These are phyloP conservation scores for Notodonta dromedarius DNA, from an alignment of 2,888 invertebrate genomes.

Conservation along the genomic window DNA sequence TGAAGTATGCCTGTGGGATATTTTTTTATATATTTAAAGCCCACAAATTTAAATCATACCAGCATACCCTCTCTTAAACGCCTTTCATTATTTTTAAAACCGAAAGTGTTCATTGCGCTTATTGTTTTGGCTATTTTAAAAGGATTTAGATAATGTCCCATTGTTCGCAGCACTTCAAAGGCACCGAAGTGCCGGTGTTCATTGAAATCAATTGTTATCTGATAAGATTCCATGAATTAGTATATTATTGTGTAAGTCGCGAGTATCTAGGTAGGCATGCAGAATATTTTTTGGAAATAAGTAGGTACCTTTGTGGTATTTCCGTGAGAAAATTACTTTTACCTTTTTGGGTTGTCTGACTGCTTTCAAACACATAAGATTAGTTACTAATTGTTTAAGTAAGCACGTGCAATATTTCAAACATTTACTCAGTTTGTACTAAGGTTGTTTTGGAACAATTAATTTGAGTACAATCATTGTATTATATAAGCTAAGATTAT, in stretches of 20 bases:
- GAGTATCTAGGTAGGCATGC: neutral
- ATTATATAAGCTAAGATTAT: too few relatives aligned
- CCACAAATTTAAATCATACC: slow-evolving; percentile 11
- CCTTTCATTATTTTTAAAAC: slow-evolving; percentile 17
- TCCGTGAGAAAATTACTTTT: slow-evolving; percentile 12
- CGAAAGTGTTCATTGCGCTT: slow-evolving; percentile 25
- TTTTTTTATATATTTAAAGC: neutral
- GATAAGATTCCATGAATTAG: slow-evolving; percentile 40
- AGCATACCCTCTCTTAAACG: slow-evolving; percentile 9
- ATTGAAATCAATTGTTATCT: slow-evolving; percentile 48
- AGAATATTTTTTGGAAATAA: neutral
- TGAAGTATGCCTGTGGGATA: neutral
- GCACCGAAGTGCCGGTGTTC: slow-evolving; percentile 42
- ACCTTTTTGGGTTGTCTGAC: too few relatives aligned
- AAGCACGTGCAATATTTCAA: too few relatives aligned
- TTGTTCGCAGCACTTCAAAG: slow-evolving; percentile 61
- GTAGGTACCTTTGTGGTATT: neutral
- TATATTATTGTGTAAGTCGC: slow-evolving; percentile 1
- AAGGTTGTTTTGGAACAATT: too few relatives aligned
- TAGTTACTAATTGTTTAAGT: too few relatives aligned
- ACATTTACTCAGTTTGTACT: too few relatives aligned
- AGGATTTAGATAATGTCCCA: slow-evolving; percentile 58
- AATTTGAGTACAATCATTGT: too few relatives aligned
- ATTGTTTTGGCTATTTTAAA: slow-evolving; percentile 49
- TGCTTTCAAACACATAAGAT: too few relatives aligned